Evolutionary conservation across 2,797 vertebrate genomes (phyloP).

Genomic region (Tympanoctomys barrerae): DNA sequence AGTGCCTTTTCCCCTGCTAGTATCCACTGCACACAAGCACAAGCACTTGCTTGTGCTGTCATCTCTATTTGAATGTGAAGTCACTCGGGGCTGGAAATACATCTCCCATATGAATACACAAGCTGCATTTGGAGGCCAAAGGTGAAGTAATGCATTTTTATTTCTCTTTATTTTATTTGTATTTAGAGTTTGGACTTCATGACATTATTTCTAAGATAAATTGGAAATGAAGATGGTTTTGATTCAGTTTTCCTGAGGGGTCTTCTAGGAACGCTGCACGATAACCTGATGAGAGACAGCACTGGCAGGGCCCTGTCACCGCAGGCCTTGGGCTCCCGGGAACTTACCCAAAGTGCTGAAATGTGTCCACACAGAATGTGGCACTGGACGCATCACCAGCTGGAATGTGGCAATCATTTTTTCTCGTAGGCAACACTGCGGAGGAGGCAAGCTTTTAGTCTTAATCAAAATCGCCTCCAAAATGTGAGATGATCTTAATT

Average conservation of each 20-base stretch:
- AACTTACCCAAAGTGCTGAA: background rate
- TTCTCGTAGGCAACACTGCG: background rate
- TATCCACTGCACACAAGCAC: background rate
- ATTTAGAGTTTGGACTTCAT: background rate
- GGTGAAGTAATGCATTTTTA: background rate
- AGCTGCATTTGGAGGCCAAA: background rate
- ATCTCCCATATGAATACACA: background rate
- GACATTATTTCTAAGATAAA: constrained; percentile 18
- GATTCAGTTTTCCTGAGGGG: background rate
- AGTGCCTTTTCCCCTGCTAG: background rate
- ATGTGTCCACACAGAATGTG: background rate
- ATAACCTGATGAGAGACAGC: background rate
- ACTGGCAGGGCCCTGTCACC: no score
- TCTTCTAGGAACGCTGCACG: constrained; percentile 13
- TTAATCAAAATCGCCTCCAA: background rate
- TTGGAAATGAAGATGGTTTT: constrained; percentile 38
- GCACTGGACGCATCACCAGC: background rate
- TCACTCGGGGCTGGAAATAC: background rate
- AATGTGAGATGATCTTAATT: background rate
- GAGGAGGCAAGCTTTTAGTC: background rate
- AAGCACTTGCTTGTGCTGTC: background rate
- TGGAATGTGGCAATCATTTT: background rate
- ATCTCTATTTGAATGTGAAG: background rate
- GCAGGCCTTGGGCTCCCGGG: background rate
- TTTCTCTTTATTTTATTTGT: constrained; percentile 31